Evolutionary conservation across 2,113 vertebrate species (phyloP).

Genomic region (Cyprinodon variegatus): DNA sequence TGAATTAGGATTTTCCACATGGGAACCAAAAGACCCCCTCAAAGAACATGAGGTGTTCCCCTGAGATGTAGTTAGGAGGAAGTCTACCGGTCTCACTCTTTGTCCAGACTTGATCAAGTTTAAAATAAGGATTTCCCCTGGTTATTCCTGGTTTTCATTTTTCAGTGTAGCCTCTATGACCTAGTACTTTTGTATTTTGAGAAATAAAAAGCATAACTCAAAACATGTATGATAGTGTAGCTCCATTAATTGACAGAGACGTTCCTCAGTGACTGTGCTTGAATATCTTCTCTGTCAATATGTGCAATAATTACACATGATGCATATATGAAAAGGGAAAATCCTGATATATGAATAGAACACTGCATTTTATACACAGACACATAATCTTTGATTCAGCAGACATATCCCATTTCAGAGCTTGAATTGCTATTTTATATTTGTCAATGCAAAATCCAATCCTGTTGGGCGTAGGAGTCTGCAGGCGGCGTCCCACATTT

Average conservation of each 20-base stretch:
- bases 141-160: too few relatives aligned
- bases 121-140: too few relatives aligned
- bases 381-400: slow-evolving; percentile 15
- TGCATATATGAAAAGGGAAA: neutral
- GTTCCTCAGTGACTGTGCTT: neutral
- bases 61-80: too few relatives aligned
- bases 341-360: neutral
- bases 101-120: too few relatives aligned
- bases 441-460: slow-evolving; percentile 43
- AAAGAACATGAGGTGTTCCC: too few relatives aligned
- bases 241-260: neutral
- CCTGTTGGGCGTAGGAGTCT: slow-evolving; percentile 55
- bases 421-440: slow-evolving; percentile 27
- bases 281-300: slow-evolving; percentile 3
- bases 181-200: neutral
- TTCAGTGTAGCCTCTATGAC: neutral
- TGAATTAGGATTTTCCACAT: too few relatives aligned
- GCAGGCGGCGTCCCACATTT: slow-evolving; percentile 54
- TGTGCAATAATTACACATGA: neutral
- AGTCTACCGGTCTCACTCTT: too few relatives aligned
- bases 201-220: neutral
- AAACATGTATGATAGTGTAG: neutral
- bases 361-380: slow-evolving; percentile 8
- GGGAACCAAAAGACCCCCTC: too few relatives aligned
- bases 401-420: slow-evolving; percentile 11